These are phyloP conservation scores for Pelecanus crispus DNA, from an alignment of 2,113 vertebrate genomes.

Conservation along the genomic window DNA sequence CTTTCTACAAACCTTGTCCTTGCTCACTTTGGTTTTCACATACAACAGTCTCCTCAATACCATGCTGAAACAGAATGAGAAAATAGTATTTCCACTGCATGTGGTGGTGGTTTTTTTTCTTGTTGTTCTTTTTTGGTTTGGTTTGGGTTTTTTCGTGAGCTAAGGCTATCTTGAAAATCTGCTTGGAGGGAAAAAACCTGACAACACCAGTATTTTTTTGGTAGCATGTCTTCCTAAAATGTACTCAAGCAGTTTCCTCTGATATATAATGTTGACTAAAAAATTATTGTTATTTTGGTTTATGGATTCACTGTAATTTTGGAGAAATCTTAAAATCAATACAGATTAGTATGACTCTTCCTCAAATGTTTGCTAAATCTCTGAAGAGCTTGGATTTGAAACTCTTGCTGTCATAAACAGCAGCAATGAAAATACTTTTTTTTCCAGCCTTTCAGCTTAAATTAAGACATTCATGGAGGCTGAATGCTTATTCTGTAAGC, in stretches of 20 bases:
- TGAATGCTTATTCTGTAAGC: neutral
- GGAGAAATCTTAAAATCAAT: neutral
- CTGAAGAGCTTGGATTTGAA: neutral
- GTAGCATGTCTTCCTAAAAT: neutral
- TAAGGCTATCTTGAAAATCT: neutral
- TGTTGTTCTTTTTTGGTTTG: neutral
- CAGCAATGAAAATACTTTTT: neutral
- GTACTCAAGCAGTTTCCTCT: neutral
- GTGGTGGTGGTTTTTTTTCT: neutral
- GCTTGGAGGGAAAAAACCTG: neutral
- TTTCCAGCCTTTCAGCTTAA: neutral
- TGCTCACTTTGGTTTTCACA: neutral
- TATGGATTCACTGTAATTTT: neutral
- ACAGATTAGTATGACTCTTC: neutral
- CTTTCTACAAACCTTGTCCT: neutral
- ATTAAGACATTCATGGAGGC: neutral
- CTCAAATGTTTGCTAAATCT: neutral
- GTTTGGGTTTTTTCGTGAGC: neutral
- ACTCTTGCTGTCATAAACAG: neutral
- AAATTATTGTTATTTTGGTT: neutral
- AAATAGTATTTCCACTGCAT: neutral
- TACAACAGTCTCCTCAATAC: neutral
- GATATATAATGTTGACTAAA: neutral
- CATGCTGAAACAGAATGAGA: neutral
- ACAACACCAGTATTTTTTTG: neutral